phyloP scores from a whole-genome alignment of 2,797 vertebrate genomes.

The Percopsis omiscomaycus region DNA sequence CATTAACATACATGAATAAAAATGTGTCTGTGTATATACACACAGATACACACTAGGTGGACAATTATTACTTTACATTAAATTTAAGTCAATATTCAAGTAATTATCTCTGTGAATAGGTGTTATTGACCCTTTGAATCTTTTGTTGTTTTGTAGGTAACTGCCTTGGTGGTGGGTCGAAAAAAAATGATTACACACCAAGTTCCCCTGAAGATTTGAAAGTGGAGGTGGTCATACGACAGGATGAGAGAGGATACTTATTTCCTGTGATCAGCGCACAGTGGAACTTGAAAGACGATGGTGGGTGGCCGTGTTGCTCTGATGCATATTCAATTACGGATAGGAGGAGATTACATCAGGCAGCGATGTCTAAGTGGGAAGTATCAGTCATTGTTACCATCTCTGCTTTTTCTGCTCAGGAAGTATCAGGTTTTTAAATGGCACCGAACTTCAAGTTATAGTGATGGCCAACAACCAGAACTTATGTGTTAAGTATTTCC shows the following conservation, averaged over 20 bases:
- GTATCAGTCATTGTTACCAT: not conserved
- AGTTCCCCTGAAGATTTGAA: slow-evolving; percentile 53
- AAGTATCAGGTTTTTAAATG: slow-evolving; percentile 59
- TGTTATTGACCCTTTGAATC: not conserved
- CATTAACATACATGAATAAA: too few relatives aligned
- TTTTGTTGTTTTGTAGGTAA: slow-evolving; percentile 50
- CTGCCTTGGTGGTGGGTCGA: slow-evolving; percentile 61
- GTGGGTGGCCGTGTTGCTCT: slow-evolving; percentile 43
- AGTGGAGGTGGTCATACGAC: slow-evolving; percentile 28
- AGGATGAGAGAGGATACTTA: slow-evolving; percentile 52
- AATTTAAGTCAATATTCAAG: not conserved
- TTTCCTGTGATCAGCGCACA: slow-evolving; percentile 62
- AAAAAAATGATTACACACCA: slow-evolving; percentile 51
- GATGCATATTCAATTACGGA: not conserved
- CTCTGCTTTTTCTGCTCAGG: slow-evolving; percentile 50
- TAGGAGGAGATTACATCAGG: not conserved
- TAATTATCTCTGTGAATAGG: not conserved
- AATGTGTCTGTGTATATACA: too few relatives aligned
- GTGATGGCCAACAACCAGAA: slow-evolving; percentile 55
- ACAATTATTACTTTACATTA: not conserved
- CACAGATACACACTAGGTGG: too few relatives aligned
- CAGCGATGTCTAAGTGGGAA: not conserved
- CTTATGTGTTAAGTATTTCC: slow-evolving; percentile 70
- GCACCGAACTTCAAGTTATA: slow-evolving; percentile 68
- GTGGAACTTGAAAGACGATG: slow-evolving; percentile 73